These are phyloP conservation scores for Amorpha juglandis DNA, from an alignment of 2,888 invertebrate genomes.

Conservation along the genomic window DNA sequence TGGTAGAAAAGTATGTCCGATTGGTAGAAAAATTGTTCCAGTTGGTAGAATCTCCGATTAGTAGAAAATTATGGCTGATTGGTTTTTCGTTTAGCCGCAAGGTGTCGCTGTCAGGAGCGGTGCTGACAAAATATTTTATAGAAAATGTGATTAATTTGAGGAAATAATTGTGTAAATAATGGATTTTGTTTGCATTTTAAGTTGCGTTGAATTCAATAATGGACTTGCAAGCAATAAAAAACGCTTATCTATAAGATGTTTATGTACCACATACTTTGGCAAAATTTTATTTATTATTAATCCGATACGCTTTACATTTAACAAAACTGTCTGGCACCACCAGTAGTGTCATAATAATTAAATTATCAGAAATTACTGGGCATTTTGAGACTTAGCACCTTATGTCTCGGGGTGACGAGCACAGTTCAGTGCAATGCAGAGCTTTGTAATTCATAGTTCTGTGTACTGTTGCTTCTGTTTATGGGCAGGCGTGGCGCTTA, in stretches of 20 bases:
- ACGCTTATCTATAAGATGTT: conserved; percentile 4
- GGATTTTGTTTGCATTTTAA: neutral
- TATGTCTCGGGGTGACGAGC: no score
- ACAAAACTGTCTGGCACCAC: no score
- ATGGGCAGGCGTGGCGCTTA: no score
- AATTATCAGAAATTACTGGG: no score
- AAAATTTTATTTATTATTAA: neutral
- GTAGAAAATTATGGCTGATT: neutral
- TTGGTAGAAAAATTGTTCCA: neutral
- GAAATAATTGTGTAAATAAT: neutral
- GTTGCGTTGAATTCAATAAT: conserved; percentile 1
- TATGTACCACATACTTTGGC: neutral
- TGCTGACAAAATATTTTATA: neutral
- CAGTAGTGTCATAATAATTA: no score
- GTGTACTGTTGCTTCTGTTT: no score
- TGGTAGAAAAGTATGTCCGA: neutral
- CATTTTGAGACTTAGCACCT: no score
- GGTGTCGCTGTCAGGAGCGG: neutral
- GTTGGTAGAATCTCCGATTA: neutral
- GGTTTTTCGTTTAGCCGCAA: conserved; percentile 9
- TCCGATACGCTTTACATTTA: neutral
- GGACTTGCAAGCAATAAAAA: conserved; percentile 17
- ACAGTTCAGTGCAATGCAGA: no score
- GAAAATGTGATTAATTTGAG: conserved; percentile 13
- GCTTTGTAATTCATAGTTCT: no score